A percentile compares a stretch with the other conserved stretches of the same genome.
These are phyloP conservation scores for Drosophila yakuba DNA, from an alignment of 1,140 invertebrate species.

Conservation along the genomic window DNA sequence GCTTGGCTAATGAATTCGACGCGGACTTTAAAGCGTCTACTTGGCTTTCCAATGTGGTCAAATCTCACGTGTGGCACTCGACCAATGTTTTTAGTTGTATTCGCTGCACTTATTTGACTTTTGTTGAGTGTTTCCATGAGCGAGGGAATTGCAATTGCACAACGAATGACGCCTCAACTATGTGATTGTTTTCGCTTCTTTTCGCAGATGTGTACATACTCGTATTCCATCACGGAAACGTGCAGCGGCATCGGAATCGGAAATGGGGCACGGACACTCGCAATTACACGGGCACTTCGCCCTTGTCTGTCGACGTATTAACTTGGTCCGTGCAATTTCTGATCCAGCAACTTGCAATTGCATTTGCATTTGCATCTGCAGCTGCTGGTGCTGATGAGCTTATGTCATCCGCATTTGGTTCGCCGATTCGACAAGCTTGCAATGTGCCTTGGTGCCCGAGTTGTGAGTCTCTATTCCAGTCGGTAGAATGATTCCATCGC, in stretches of 20 bases:
- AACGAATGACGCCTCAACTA: conserved; percentile 8
- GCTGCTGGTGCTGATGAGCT: conserved; percentile 29
- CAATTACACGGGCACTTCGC: conserved; percentile 23
- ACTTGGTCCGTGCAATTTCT: conserved; percentile 25
- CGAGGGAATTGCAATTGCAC: conserved; percentile 5
- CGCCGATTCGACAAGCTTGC: conserved; percentile 27
- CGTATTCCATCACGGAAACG: conserved; percentile 40
- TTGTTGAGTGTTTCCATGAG: conserved; percentile 8
- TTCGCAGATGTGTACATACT: conserved; percentile 21
- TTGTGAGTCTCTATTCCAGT: not conserved
- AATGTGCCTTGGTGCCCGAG: not conserved
- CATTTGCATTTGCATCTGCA: conserved; percentile 13
- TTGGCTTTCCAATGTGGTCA: conserved; percentile 8
- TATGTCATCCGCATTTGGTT: conserved; percentile 40
- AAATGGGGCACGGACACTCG: conserved; percentile 49
- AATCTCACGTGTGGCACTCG: conserved; percentile 20
- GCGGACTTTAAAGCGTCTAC: conserved; percentile 15
- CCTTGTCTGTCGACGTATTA: conserved; percentile 11
- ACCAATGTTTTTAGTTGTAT: conserved; percentile 12
- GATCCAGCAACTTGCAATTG: conserved; percentile 11
- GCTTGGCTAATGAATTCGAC: conserved; percentile 22
- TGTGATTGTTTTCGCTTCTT: not conserved
- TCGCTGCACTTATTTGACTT: conserved; percentile 5
- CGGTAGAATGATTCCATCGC: not conserved
- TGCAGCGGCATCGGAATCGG: conserved; percentile 39